Conservation (phyloP, 2,797 vertebrate species). For the Rhinichthys osculus region DNA sequence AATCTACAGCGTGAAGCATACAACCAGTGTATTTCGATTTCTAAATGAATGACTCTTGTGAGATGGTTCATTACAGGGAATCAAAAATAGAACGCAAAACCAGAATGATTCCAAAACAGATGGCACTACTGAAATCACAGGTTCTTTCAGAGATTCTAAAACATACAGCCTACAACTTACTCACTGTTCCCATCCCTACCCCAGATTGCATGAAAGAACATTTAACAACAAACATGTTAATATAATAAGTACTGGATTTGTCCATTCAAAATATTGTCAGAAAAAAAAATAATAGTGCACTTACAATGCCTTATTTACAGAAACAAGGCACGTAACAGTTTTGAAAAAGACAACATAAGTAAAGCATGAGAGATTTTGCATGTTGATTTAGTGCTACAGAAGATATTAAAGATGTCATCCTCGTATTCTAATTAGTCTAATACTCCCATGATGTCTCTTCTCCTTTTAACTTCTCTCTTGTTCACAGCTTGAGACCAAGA, state of each 20-base stretch:
- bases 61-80: not conserved
- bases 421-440: conserved; percentile 42
- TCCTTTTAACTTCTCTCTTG: conserved; percentile 39
- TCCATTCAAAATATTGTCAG: not conserved
- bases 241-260: not conserved
- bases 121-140: not conserved
- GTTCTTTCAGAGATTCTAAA: not conserved
- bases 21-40: not conserved
- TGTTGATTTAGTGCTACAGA: conserved; percentile 8
- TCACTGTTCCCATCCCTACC: not conserved
- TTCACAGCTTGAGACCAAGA: conserved; percentile 31
- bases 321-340: not conserved
- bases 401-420: conserved; percentile 42
- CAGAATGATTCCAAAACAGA: not conserved
- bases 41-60: not conserved
- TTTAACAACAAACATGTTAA: not conserved
- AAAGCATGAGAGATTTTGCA: conserved; percentile 12
- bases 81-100: not conserved
- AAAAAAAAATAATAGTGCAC: not conserved
- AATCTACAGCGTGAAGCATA: not conserved
- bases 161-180: not conserved
- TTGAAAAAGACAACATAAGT: not conserved
- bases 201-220: not conserved
- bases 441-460: conserved; percentile 21
- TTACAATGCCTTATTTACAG: not conserved